Evolutionary conservation across 2,797 vertebrate species (phyloP).

Genomic region (Lerista edwardsae): DNA sequence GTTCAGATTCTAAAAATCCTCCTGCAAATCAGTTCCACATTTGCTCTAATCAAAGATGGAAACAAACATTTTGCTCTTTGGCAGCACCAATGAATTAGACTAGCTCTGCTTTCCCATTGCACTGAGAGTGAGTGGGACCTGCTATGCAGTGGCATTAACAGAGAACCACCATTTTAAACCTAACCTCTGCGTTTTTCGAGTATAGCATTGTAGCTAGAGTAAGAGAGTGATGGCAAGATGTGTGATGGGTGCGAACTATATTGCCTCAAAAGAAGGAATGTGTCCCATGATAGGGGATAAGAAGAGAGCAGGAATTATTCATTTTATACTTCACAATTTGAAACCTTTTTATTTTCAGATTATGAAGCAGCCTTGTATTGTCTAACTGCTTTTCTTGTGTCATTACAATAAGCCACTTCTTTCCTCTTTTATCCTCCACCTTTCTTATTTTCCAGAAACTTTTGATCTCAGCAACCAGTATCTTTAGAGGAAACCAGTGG

Average conservation of each 20-base stretch:
- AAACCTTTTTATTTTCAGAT: neutral
- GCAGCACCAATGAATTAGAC: neutral
- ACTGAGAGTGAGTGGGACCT: neutral
- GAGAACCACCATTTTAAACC: constrained; percentile 9
- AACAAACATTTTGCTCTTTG: neutral
- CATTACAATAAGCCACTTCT: neutral
- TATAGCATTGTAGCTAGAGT: constrained; percentile 5
- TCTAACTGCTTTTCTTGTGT: neutral
- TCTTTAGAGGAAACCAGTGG: neutral
- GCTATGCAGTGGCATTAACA: constrained; percentile 46
- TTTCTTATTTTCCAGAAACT: neutral
- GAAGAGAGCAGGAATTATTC: neutral
- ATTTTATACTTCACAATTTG: neutral
- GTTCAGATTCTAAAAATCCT: constrained; percentile 40
- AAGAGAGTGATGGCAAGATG: constrained; percentile 29
- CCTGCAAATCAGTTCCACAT: fast-evolving
- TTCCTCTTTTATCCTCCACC: neutral
- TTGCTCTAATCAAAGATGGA: constrained; percentile 25
- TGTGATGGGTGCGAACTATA: neutral
- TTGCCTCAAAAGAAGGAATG: constrained; percentile 7
- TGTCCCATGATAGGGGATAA: neutral
- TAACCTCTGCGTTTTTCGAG: constrained; percentile 12
- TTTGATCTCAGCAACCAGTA: neutral
- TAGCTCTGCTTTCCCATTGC: neutral
- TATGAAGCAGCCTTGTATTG: neutral